phyloP scores from a whole-genome alignment of 2,797 vertebrate species.

The Oreochromis grahami region DNA sequence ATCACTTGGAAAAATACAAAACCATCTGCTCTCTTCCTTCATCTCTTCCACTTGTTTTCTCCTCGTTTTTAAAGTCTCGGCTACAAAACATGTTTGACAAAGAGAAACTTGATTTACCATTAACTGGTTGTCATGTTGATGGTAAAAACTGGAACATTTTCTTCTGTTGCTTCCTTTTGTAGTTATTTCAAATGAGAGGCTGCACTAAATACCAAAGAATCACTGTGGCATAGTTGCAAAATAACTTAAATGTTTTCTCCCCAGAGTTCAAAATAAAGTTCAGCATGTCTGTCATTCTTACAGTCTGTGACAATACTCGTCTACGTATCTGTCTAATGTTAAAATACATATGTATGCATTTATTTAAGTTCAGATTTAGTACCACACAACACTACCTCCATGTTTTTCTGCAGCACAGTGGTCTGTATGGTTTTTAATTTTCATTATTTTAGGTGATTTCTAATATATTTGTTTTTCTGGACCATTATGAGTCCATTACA shows the following conservation, averaged over 20 bases:
- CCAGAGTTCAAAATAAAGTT: neutral
- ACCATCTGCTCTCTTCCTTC: conserved; percentile 22
- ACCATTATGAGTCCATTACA: neutral
- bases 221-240: neutral
- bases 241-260: neutral
- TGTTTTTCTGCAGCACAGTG: neutral
- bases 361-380: neutral
- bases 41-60: neutral
- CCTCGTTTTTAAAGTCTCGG: neutral
- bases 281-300: neutral
- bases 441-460: neutral
- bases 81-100: neutral
- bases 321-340: neutral
- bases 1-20: conserved; percentile 13
- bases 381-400: neutral
- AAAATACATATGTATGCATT: neutral
- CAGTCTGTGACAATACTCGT: neutral
- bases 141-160: neutral
- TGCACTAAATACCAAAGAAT: neutral
- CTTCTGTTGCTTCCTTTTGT: neutral
- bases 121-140: neutral
- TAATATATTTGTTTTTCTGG: neutral
- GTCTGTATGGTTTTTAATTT: neutral
- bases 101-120: neutral
- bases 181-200: neutral